Conservation (phyloP, 2,797 vertebrate genomes). For the Orestias chungarensis region DNA sequence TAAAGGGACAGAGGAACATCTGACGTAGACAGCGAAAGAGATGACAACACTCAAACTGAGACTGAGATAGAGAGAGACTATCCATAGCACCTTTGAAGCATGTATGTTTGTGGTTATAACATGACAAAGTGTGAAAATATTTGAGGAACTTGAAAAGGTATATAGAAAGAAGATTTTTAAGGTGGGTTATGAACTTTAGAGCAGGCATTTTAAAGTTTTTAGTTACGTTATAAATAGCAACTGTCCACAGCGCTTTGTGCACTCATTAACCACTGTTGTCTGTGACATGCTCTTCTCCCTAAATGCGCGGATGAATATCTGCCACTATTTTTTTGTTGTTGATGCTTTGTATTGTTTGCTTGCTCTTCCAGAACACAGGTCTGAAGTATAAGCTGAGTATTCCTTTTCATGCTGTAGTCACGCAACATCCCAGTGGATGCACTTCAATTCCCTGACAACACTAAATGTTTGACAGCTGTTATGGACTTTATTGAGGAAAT, state of each 20-base stretch:
- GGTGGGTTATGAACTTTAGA: conserved; percentile 27
- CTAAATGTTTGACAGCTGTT: conserved; percentile 32
- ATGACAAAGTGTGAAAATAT: background rate
- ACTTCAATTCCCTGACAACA: conserved; percentile 30
- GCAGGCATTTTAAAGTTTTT: too few relatives aligned
- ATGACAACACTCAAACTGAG: too few relatives aligned
- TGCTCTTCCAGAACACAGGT: conserved; percentile 63
- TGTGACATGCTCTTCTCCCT: conserved; percentile 21
- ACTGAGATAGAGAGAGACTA: too few relatives aligned
- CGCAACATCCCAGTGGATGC: conserved; percentile 40
- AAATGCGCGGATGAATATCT: conserved; percentile 58
- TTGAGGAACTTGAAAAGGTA: background rate
- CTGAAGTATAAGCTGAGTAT: conserved; percentile 39
- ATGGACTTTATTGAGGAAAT: conserved; percentile 18
- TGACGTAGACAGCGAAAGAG: too few relatives aligned
- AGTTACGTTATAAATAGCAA: too few relatives aligned
- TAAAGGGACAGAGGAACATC: too few relatives aligned
- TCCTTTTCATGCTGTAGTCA: conserved; percentile 49
- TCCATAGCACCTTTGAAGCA: too few relatives aligned
- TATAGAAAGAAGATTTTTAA: conserved; percentile 2
- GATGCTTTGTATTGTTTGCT: conserved; percentile 32
- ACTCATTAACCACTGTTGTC: conserved; percentile 7
- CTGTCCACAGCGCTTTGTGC: conserved; percentile 44
- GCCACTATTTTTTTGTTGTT: conserved; percentile 19
- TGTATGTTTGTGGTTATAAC: too few relatives aligned